Evolutionary conservation across 2,797 vertebrate species (phyloP), one percentile per base, ranked within the genome.

Genomic region (Neosalanx taihuensis): DNA sequence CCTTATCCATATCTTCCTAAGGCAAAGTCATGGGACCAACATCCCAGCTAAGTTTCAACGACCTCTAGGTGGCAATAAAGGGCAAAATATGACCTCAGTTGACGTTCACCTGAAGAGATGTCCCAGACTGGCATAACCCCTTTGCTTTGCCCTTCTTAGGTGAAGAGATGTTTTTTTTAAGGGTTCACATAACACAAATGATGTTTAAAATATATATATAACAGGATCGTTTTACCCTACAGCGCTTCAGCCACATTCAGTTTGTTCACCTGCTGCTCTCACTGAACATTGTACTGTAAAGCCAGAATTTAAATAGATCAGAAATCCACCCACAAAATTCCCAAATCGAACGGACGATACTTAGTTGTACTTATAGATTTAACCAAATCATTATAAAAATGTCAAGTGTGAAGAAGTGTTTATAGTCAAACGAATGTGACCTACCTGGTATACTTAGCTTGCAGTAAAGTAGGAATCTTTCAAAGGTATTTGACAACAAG

Each of bases 381-480:
- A 13, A 57, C 23, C 62, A n/a, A 26, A 15, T 26, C 46, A 5
- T 31, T 10, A 58, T 15, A 17, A 64, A 6, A 63, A 20, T 4
- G 64, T 1, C 1, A 49, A 18, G 15, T 56, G 51, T 56, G 5
- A 17, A n/a, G 51, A 70, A 6, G 2, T 23, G 29, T 62, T 46
- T 46, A 3, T 13, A 46, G 41, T 46, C 41, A 46, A 46, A 46
- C 41, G 69, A 70, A 60, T 0, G 26, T 76, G 59, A 82, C 83
- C 71, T 81, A 85, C 85, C 78, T 29, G 20, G 37, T 49, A 26
- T 71, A 4, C 66, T 7, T 73, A 57, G 5, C 3, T 72, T 31
- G 41, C 10, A 46, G 41, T 46, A 3, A 12, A 46, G 41, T 46
- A 3, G 41, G 9, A 46, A 46, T 46, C 41, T 46, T 61, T 41